Base-by-base conservation (phyloP, 1,140 invertebrate species). In the Ephestia elutella region DNA sequence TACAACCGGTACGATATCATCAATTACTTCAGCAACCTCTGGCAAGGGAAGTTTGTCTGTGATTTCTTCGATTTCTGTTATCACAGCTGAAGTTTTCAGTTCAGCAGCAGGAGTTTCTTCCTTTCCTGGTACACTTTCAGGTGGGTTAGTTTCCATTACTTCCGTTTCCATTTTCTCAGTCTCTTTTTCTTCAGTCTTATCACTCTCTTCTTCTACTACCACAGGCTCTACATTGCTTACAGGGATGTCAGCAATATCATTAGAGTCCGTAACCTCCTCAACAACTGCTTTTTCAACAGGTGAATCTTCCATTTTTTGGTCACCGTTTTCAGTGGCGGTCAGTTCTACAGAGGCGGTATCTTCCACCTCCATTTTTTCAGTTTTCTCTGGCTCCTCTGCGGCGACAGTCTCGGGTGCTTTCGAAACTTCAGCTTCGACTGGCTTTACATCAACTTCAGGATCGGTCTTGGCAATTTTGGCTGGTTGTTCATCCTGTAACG, bases 401-500 rank as follows among this genome's bases (percentile, higher is more conserved):
- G 30, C 48, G n/a, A 9, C 19, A 19, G 30, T 49, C 5, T 0
- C 48, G 11, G 30, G 50, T 50, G 50, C 62, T 56, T 70, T 64
- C 25, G 57, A 49, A 59, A 57, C 49, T 35, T 60, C 59, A 38
- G 56, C 25, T 54, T 74, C 72, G 19, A 57, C 50, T 13, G 66
- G 58, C 56, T 82, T 82, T 18, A 80, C 70, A 55, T 80, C 75
- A 48, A 65, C 64, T 56, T 73, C 73, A 13, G 63, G 54, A 62
- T 83, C 79, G 59, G 85, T 87, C 51, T 87, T 87, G 18, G 72
- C 67, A 48, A 87, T 63, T 73, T 87, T 87, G 49, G 82, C 77
- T 9, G 85, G 82, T 66, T 71, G 70, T 51, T 83, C 81, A 58
- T 83, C 80, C 82, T 87, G 76, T 60, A 82, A 81, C 44, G 21